Evolutionary conservation across 2,113 vertebrate genomes (phyloP).

Genomic region (Dipodomys stephensi): DNA sequence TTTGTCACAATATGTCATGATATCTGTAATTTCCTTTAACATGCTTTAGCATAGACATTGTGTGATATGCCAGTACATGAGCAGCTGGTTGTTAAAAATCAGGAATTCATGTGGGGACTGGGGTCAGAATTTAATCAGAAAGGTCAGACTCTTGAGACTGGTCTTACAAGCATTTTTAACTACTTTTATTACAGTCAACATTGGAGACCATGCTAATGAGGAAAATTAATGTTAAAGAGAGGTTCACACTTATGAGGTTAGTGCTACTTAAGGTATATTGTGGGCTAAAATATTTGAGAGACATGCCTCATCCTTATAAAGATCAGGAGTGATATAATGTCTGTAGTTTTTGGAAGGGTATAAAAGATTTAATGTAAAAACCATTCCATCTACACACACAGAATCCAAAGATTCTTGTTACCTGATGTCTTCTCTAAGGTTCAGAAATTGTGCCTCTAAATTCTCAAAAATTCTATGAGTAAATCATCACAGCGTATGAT

Average conservation of each 20-base stretch:
- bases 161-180: slow-evolving; percentile 24
- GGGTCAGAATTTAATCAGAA: slow-evolving; percentile 56
- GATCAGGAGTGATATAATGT: neutral
- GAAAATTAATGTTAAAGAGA: slow-evolving; percentile 19
- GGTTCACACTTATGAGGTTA: slow-evolving; percentile 30
- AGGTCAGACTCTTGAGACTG: neutral
- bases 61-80: neutral
- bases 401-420: slow-evolving; percentile 2
- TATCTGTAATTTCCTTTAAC: slow-evolving; percentile 9
- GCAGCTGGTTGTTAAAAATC: neutral
- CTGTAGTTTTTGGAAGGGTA: neutral
- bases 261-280: slow-evolving; percentile 37
- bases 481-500: neutral
- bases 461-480: neutral
- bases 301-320: neutral
- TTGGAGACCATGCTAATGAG: slow-evolving; percentile 36
- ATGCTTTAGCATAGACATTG: neutral
- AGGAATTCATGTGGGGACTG: slow-evolving; percentile 1
- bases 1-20: neutral
- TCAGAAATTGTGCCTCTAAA: slow-evolving; percentile 6
- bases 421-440: neutral
- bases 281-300: slow-evolving; percentile 35
- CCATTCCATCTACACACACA: neutral
- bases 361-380: neutral
- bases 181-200: slow-evolving; percentile 31